These are phyloP conservation scores for Astreopora myriophthalma DNA, from an alignment of 64 coral and sea anemone genomes.

Conservation along the genomic window DNA sequence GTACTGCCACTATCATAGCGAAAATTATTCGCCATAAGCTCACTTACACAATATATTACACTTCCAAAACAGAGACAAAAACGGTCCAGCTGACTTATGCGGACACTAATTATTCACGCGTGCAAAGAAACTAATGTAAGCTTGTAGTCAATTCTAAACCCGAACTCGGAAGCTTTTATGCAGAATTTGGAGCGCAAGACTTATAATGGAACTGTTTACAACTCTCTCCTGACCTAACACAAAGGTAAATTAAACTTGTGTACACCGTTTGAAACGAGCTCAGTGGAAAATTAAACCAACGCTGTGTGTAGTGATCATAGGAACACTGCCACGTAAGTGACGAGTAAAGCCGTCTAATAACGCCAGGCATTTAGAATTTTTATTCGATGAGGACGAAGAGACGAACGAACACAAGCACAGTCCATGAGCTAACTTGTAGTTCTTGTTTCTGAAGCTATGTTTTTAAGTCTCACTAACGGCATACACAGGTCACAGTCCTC, in stretches of 20 bases:
- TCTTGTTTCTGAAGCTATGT: conserved; percentile 1
- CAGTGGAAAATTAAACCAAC: not conserved
- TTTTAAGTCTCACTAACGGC: conserved; percentile 45
- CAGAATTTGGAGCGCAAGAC: not conserved
- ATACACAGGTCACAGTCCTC: conserved; percentile 29
- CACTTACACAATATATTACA: conserved; percentile 27
- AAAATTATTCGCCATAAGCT: conserved; percentile 4
- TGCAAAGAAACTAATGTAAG: not conserved
- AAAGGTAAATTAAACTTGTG: conserved; percentile 31
- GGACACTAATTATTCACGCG: conserved; percentile 25
- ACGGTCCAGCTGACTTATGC: not conserved
- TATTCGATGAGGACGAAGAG: not conserved
- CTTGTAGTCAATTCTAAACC: not conserved
- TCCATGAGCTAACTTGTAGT: not conserved
- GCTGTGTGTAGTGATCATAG: not conserved
- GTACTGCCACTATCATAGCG: conserved; percentile 6
- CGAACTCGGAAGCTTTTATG: not conserved
- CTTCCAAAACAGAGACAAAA: conserved; percentile 1
- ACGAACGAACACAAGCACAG: not conserved
- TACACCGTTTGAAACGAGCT: conserved; percentile 26
- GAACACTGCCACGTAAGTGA: not conserved
- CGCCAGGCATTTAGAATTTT: not conserved
- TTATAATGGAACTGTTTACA: conserved; percentile 44
- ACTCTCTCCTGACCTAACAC: conserved; percentile 21
- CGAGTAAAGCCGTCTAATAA: not conserved